phyloP scores from a whole-genome alignment of 2,888 invertebrate genomes.

The Eudemis profundana region DNA sequence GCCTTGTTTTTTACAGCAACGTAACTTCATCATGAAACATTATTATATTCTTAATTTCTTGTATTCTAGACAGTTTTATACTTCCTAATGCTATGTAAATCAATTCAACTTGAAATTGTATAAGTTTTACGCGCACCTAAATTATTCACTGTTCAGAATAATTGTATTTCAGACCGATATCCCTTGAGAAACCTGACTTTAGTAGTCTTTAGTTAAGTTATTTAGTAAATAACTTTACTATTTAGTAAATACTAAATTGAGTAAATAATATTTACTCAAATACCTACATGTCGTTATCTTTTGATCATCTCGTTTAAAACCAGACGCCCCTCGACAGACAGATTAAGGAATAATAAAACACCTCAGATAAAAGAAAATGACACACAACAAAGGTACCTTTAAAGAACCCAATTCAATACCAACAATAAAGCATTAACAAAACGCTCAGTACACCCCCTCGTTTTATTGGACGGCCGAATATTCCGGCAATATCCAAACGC shows the following conservation, averaged over 20 bases:
- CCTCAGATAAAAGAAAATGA: slow-evolving; percentile 14
- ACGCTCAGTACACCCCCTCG: slow-evolving; percentile 39
- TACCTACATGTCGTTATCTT: neutral
- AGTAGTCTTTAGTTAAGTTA: too few species aligned
- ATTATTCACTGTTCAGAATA: too few species aligned
- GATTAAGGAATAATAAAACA: slow-evolving; percentile 10
- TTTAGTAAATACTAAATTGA: neutral
- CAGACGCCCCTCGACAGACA: neutral
- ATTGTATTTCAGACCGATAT: too few species aligned
- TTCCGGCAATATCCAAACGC: slow-evolving; percentile 61
- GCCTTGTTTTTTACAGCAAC: too few species aligned
- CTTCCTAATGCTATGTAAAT: too few species aligned
- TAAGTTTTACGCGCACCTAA: too few species aligned
- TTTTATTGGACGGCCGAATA: slow-evolving; percentile 51
- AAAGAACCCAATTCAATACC: slow-evolving; percentile 19
- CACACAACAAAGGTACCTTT: slow-evolving; percentile 6
- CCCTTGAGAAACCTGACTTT: too few species aligned
- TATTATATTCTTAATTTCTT: too few species aligned
- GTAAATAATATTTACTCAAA: neutral
- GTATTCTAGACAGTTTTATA: too few species aligned
- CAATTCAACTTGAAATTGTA: too few species aligned
- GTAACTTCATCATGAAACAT: too few species aligned
- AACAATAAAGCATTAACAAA: slow-evolving; percentile 46
- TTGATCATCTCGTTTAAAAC: neutral
- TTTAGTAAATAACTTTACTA: too few species aligned